phyloP scores from a whole-genome alignment of 2,797 vertebrate genomes.

The Syngnathus rostellatus region DNA sequence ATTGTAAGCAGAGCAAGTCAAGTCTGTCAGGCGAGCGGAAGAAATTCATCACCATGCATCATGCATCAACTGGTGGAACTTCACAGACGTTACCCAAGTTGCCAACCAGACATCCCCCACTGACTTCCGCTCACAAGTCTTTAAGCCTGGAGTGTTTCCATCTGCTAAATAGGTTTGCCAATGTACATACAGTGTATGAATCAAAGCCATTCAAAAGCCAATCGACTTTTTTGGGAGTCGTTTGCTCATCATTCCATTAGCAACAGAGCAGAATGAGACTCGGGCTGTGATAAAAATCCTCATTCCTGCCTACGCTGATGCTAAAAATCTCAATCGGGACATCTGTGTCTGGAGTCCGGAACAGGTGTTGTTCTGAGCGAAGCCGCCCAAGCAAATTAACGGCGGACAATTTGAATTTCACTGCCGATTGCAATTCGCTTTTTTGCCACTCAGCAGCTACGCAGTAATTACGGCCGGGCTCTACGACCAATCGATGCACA shows the following conservation, averaged over 20 bases:
- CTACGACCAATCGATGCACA: constrained; percentile 12
- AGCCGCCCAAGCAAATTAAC: constrained; percentile 58
- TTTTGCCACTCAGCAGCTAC: constrained; percentile 35
- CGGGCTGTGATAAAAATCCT: neutral
- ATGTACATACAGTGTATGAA: neutral
- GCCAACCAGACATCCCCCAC: neutral
- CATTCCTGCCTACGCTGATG: constrained; percentile 48
- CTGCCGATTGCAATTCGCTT: constrained; percentile 52
- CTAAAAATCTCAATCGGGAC: constrained; percentile 66
- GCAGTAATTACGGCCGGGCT: constrained; percentile 45
- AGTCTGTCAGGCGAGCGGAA: neutral
- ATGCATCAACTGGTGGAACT: neutral
- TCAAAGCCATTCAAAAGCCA: neutral
- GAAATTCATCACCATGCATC: neutral
- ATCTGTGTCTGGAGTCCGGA: constrained; percentile 59
- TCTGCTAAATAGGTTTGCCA: neutral
- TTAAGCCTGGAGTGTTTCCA: neutral
- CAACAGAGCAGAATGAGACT: neutral
- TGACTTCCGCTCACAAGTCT: neutral
- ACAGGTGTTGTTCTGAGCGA: constrained; percentile 62
- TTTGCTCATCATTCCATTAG: constrained; percentile 9
- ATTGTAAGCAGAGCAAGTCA: constrained; percentile 33
- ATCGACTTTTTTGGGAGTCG: neutral
- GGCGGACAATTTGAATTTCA: constrained; percentile 57
- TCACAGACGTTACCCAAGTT: neutral